Base-by-base conservation (phyloP, 2,113 vertebrate species). In the Zeus faber region DNA sequence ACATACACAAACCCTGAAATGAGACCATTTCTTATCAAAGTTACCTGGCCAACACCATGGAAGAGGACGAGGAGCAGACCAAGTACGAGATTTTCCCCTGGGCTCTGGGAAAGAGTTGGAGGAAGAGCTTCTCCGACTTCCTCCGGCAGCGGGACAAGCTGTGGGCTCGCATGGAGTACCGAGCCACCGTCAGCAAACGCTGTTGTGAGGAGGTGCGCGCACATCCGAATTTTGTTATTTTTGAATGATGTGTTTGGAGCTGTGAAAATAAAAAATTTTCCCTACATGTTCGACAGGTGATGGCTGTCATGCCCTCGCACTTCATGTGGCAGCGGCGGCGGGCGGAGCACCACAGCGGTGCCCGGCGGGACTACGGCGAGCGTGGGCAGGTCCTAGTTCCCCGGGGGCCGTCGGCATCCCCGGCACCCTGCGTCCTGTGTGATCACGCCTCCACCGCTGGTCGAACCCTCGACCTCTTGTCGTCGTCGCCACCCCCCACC, bases 1-100 rank as follows among this genome's bases (percentile, higher is more conserved):
- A 9, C 13, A 14, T 14, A 14, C 3, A n/a, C 33, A 37, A n/a
- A 37, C 11, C 2, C 33, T 37, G 33, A 13, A 14, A 4, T 50
- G 27, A 3, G 55, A n/a, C 52, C 4, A 18, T 59, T 10, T 6
- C 2, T 58, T 25, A 47, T n/a, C n/a, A 5, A 72, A 98, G 97
- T 45, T 98, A 98, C 79, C 89, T 99, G 41, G 97, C 97, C 56
- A 95, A 99, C 82, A 95, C 93, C 54, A 94, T 98, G 90, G 96
- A 98, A 89, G 96, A 99, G 86, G 96, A 99, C 4, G 90, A 96
- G 52, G 93, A 97, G 83, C 92, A 95, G 84, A 84, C 68, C 29
- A 98, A 94, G 73, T 95, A 96, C 78, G 95, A 98, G 73, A 98
- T 99, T 76, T 98, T 98, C 62, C 94, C 95, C 4, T 99, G 97